Conservation (phyloP, 1,140 invertebrate genomes). For the Mylabris phalerata region DNA sequence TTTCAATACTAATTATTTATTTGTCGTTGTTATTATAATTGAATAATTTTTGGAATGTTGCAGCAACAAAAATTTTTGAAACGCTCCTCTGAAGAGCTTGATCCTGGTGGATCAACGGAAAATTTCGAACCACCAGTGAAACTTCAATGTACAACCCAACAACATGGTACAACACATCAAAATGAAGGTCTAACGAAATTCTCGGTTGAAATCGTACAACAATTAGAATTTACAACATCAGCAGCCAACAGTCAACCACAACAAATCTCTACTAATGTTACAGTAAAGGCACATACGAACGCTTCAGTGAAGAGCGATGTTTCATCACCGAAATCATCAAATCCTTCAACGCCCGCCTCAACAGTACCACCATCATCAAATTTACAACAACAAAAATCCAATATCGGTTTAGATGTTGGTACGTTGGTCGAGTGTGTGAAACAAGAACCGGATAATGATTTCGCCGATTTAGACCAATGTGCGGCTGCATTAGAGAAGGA, state of each 20-base stretch:
- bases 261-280: slow-evolving; percentile 88
- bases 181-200: slow-evolving; percentile 67
- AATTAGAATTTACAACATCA: slow-evolving; percentile 78
- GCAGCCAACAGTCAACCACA: slow-evolving; percentile 76
- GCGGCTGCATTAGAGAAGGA: slow-evolving; percentile 75
- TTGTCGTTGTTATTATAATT: not conserved
- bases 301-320: slow-evolving; percentile 72
- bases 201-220: slow-evolving; percentile 85
- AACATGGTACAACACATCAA: slow-evolving; percentile 38
- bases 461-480: slow-evolving; percentile 73
- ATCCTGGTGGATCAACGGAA: slow-evolving; percentile 48
- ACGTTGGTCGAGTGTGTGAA: slow-evolving; percentile 76
- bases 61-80: slow-evolving; percentile 79
- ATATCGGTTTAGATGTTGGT: slow-evolving; percentile 45
- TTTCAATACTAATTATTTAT: not conserved
- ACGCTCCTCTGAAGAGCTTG: slow-evolving; percentile 65
- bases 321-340: slow-evolving; percentile 46
- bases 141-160: slow-evolving; percentile 60
- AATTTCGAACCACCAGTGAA: slow-evolving; percentile 68
- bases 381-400: slow-evolving; percentile 30
- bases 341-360: slow-evolving; percentile 29
- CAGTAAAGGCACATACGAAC: slow-evolving; percentile 79
- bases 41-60: slow-evolving; percentile 41
- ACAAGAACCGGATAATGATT: slow-evolving; percentile 69
- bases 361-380: slow-evolving; percentile 25